Evolutionary conservation across 2,888 invertebrate species (phyloP).

Genomic region (Orthosia incerta): DNA sequence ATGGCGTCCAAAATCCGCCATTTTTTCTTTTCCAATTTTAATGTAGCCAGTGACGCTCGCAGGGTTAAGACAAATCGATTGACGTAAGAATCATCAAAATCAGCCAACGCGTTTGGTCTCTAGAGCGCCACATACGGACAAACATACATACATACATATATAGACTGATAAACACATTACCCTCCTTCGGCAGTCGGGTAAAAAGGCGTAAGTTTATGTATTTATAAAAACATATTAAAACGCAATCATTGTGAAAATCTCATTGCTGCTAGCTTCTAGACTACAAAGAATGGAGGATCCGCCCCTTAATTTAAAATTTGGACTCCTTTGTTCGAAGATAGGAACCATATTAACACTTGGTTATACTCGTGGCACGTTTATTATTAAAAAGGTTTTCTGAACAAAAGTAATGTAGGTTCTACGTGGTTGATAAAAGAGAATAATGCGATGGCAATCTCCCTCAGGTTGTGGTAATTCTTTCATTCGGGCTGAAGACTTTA

Average conservation of each 20-base stretch:
- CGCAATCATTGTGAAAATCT: neutral
- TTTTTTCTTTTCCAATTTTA: too few species aligned
- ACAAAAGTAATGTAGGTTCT: conserved; percentile 24
- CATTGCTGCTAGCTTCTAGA: conserved; percentile 30
- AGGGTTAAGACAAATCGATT: too few species aligned
- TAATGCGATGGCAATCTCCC: conserved; percentile 16
- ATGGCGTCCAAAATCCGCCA: too few species aligned
- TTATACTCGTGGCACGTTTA: conserved; percentile 30
- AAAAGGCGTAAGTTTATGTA: too few species aligned
- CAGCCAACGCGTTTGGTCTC: too few species aligned
- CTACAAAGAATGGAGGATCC: conserved; percentile 25
- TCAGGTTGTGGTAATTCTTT: neutral
- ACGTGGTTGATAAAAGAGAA: conserved; percentile 13
- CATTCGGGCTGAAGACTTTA: neutral
- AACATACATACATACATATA: too few species aligned
- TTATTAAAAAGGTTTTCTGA: conserved; percentile 50
- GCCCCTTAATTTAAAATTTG: conserved; percentile 65
- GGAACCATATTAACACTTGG: conserved; percentile 48
- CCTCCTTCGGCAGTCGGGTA: too few species aligned
- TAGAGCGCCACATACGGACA: too few species aligned
- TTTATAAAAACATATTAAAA: too few species aligned
- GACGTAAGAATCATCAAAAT: too few species aligned
- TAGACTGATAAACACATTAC: too few species aligned
- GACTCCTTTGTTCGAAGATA: conserved; percentile 37
- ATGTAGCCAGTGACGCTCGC: too few species aligned